phyloP scores from a whole-genome alignment of 2,797 vertebrate species.

The Acridotheres tristis region DNA sequence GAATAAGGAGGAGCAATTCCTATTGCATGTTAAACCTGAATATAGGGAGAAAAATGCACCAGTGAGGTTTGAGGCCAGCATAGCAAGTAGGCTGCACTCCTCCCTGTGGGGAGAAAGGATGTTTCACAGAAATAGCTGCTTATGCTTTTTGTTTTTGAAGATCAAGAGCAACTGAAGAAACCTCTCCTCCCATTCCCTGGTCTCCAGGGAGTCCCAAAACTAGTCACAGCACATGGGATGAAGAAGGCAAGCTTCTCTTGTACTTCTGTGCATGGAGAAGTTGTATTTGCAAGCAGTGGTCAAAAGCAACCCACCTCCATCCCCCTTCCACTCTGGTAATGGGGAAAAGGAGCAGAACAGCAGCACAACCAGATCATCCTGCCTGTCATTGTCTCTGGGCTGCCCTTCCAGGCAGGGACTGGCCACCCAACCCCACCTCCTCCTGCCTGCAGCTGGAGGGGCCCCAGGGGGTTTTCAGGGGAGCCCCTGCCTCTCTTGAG shows the following conservation, averaged over 20 bases:
- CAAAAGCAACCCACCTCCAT: background rate
- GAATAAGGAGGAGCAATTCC: slow-evolving; percentile 45
- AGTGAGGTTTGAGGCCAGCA: background rate
- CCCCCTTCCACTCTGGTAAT: background rate
- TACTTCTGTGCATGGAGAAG: background rate
- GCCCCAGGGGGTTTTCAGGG: background rate
- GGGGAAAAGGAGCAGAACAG: background rate
- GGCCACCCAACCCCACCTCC: background rate
- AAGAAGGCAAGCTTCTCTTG: slow-evolving; percentile 40
- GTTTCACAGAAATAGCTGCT: background rate
- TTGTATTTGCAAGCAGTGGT: slow-evolving; percentile 55
- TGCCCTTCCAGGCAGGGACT: background rate
- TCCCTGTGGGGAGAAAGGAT: background rate
- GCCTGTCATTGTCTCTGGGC: slow-evolving; percentile 55
- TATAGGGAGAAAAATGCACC: background rate
- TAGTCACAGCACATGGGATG: slow-evolving; percentile 43
- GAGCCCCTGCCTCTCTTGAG: slow-evolving; percentile 24
- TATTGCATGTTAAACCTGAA: background rate
- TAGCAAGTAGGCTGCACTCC: background rate
- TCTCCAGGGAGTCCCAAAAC: slow-evolving; percentile 30
- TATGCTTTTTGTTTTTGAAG: background rate
- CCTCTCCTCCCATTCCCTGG: slow-evolving; percentile 15
- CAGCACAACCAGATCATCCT: slow-evolving; percentile 28
- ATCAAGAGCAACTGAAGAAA: background rate
- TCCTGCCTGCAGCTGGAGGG: background rate